Evolutionary conservation across 2,797 vertebrate species (phyloP).

Genomic region (Gadopsis bispinosus): DNA sequence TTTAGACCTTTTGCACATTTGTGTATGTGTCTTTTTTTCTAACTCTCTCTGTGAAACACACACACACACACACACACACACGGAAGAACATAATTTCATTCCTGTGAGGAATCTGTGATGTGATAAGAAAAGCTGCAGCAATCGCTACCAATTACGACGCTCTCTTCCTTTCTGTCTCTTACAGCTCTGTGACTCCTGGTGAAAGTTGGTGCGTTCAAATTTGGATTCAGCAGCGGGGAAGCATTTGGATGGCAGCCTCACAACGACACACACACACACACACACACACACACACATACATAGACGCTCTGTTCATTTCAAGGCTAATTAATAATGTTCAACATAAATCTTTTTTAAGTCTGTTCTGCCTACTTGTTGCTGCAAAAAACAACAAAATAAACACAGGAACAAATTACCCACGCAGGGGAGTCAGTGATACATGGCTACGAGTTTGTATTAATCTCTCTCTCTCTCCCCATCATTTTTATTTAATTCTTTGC

Average conservation of each 20-base stretch:
- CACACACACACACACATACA: conserved; percentile 4
- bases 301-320: conserved; percentile 11
- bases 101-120: not conserved
- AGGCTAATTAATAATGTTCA: conserved; percentile 32
- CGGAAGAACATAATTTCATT: not conserved
- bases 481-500: not conserved
- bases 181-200: conserved; percentile 2
- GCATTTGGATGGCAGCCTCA: conserved; percentile 13
- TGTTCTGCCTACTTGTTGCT: not conserved
- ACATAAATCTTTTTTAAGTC: conserved; percentile 11
- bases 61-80: conserved; percentile 2
- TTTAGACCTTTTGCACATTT: not conserved
- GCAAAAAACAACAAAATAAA: not conserved
- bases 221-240: conserved; percentile 7
- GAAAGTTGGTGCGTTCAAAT: conserved; percentile 17
- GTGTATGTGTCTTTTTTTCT: too few species aligned
- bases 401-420: conserved; percentile 2
- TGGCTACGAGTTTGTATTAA: not conserved
- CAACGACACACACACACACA: conserved; percentile 1
- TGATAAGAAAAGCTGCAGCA: conserved; percentile 9
- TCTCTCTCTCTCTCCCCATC: not conserved
- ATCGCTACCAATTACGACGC: conserved; percentile 21
- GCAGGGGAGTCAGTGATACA: not conserved
- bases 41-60: not conserved
- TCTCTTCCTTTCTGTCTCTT: not conserved